phyloP scores from a whole-genome alignment of 92 coral and sea anemone genomes.

The Parazoanthus atlanticus region DNA sequence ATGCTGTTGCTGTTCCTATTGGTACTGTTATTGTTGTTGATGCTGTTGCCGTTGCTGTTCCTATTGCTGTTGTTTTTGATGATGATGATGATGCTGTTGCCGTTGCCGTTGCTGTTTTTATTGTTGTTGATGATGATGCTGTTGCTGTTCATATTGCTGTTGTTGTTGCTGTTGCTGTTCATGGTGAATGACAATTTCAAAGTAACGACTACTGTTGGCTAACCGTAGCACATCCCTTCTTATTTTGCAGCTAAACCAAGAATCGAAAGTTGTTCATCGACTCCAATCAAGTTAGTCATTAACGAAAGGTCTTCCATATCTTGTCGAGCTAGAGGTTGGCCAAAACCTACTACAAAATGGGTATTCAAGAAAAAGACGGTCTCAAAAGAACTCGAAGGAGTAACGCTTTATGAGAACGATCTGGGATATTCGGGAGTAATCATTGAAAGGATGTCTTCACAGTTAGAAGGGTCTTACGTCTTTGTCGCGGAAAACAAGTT shows the following conservation, averaged over 20 bases:
- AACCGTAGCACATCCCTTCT: no score
- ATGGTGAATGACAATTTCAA: no score
- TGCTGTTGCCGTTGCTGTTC: no score
- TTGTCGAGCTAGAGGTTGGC: constrained; percentile 30
- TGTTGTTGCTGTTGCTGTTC: no score
- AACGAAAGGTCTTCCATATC: not conserved
- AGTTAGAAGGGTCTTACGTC: constrained; percentile 20
- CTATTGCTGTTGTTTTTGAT: no score
- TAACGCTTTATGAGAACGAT: not conserved
- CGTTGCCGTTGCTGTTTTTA: no score
- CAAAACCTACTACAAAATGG: constrained; percentile 11
- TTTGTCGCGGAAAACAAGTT: constrained; percentile 26
- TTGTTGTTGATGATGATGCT: no score
- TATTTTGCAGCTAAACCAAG: constrained; percentile 12
- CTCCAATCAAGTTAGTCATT: not conserved
- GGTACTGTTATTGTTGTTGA: no score
- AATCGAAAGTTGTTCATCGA: not conserved
- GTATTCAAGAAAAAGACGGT: not conserved
- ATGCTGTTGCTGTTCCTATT: no score
- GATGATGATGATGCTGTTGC: no score
- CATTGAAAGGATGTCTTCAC: constrained; percentile 18
- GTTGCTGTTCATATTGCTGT: no score
- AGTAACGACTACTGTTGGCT: no score
- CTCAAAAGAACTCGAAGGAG: not conserved
- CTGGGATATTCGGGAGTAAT: not conserved